A percentile compares a stretch with the other conserved stretches of the same genome.
Conservation (phyloP, 2,113 vertebrate genomes). For the Nematolebias whitei region DNA sequence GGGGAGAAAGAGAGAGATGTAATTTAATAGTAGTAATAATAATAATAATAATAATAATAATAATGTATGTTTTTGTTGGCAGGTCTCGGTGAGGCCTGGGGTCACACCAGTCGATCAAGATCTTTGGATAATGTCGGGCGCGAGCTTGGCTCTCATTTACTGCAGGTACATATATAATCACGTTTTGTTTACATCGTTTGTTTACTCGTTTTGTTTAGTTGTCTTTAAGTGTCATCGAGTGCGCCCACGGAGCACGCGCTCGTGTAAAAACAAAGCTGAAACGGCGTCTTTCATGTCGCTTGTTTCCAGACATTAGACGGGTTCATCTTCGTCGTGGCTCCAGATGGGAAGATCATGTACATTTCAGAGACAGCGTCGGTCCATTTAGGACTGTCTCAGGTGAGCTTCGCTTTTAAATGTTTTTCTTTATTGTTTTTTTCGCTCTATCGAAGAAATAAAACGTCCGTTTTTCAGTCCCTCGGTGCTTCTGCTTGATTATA, state of each 20-base stretch:
- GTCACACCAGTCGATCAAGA: slow-evolving; percentile 87
- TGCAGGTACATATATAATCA: slow-evolving; percentile 92
- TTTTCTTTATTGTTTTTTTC: background rate
- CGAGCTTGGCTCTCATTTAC: slow-evolving; percentile 91
- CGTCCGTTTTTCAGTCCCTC: too few species aligned
- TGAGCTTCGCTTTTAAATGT: background rate
- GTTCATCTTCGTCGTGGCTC: slow-evolving; percentile 96
- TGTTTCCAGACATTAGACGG: slow-evolving; percentile 89
- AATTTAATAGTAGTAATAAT: background rate
- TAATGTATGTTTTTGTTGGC: slow-evolving; percentile 42
- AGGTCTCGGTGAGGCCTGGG: slow-evolving; percentile 97
- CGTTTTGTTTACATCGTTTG: too few species aligned
- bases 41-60: slow-evolving; percentile 6
- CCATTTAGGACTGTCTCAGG: slow-evolving; percentile 95
- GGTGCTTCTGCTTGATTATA: slow-evolving; percentile 26
- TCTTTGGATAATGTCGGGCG: slow-evolving; percentile 91
- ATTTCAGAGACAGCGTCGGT: slow-evolving; percentile 97
- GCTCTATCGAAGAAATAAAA: background rate
- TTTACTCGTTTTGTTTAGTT: background rate
- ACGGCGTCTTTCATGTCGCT: background rate
- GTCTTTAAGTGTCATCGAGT: background rate
- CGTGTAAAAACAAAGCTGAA: background rate
- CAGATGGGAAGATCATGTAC: slow-evolving; percentile 98
- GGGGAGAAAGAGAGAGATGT: background rate
- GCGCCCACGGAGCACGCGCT: background rate